Conservation (phyloP, 1,140 invertebrate genomes). For the Cotesia typhae region DNA sequence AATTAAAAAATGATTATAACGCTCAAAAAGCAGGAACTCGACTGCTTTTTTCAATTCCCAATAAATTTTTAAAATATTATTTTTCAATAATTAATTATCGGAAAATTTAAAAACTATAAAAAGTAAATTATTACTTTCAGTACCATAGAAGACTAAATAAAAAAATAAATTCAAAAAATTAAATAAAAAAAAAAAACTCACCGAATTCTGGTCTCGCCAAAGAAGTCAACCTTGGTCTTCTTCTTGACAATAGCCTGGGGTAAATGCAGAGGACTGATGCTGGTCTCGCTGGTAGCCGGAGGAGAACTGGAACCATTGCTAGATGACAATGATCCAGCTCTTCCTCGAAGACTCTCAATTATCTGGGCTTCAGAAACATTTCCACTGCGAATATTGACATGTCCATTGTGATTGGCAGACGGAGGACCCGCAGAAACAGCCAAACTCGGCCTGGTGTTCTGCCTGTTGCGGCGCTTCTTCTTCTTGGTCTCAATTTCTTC, state of each 20-base stretch:
- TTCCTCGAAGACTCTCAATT: conserved; percentile 62
- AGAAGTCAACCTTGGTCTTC: conserved; percentile 81
- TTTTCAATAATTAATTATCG: too few species aligned
- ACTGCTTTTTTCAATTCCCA: too few species aligned
- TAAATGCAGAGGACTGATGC: conserved; percentile 72
- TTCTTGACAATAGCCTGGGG: conserved; percentile 73
- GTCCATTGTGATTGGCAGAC: conserved; percentile 42
- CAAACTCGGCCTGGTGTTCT: conserved; percentile 71
- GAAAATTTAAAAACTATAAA: too few species aligned
- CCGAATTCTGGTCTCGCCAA: conserved; percentile 78
- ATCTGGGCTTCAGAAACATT: conserved; percentile 50
- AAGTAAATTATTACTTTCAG: too few species aligned
- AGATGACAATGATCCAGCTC: conserved; percentile 74
- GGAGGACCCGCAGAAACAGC: conserved; percentile 63
- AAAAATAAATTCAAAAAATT: conserved; percentile 24
- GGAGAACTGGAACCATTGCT: conserved; percentile 75
- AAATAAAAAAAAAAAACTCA: conserved; percentile 63
- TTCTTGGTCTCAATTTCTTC: conserved; percentile 73
- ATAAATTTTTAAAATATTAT: too few species aligned
- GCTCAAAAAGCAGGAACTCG: too few species aligned
- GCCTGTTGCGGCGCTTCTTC: conserved; percentile 75
- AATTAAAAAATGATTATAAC: too few species aligned
- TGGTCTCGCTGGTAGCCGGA: conserved; percentile 75
- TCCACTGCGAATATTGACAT: conserved; percentile 41
- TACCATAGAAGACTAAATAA: too few species aligned